Evolutionary conservation across 1,140 invertebrate species (phyloP), one percentile per base, ranked within the genome.

Genomic region (Drosophila busckii): DNA sequence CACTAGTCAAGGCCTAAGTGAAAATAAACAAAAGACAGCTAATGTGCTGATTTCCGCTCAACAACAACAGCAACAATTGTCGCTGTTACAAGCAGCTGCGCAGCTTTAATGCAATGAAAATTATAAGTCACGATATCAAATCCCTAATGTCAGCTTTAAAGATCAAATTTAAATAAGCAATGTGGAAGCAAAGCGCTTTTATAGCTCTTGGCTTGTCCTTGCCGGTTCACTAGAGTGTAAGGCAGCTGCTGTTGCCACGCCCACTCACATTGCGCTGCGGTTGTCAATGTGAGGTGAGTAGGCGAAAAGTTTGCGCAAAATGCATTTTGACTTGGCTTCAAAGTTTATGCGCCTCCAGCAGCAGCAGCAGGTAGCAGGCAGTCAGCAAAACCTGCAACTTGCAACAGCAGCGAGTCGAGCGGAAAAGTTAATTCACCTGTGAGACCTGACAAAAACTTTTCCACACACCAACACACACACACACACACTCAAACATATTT

Each of bases 381-480:
- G 17, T n/a, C 40, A 46, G 28, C 41, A 52, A 40, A 23, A 40
- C 41, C 23, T 16, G 8, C 31, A 35, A 34, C 31, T 34, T 34
- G 46, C 32, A 56, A 20, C 6, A 22, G 63, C 48, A 58, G 12
- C 65, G 70, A 76, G 60, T 70, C 45, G 65, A 76, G 73, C 73
- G 50, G 68, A 80, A 78, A 78, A 78, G 63, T 78, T 78, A 78
- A 78, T 78, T 78, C 73, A 78, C 73, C 73, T 78, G 73, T 71
- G 73, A 78, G 73, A 64, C 73, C 70, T 68, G 73, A 80, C 73
- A 73, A n/a, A n/a, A 78, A 78, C 56, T 80, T 78, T 78, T 15
- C 35, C 52, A 71, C 66, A 63, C 54, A 45, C 34, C 29, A 40
- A 13, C 26, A 20, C 17, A 23, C 20, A 26, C 7, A 38, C 37